These are phyloP conservation scores for Ylistrum balloti DNA, from an alignment of 1,140 invertebrate species.

Conservation along the genomic window DNA sequence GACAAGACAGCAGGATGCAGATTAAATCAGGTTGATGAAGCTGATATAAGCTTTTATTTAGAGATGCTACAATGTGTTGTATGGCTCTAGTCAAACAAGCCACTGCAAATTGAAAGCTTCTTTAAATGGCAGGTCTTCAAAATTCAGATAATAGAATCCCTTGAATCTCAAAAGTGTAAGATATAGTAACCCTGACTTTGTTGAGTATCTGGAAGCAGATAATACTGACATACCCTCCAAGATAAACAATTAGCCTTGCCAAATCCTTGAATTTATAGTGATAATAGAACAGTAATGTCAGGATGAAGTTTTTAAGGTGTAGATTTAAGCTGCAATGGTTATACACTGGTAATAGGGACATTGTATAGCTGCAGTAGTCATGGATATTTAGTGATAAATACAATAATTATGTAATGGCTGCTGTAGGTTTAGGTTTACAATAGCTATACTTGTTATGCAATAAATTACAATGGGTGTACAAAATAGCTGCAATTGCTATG, in stretches of 20 bases:
- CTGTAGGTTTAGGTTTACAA: no score
- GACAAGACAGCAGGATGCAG: background rate
- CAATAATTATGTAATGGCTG: no score
- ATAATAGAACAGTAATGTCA: no score
- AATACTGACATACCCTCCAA: background rate
- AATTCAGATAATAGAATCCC: background rate
- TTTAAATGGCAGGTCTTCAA: constrained; percentile 8
- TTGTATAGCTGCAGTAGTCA: no score
- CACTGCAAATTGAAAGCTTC: background rate
- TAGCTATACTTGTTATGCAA: no score
- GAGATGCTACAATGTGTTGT: background rate
- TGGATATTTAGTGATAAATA: no score
- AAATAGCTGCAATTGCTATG: no score
- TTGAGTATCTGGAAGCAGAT: background rate
- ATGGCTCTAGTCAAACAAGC: background rate
- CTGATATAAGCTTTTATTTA: background rate
- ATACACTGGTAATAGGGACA: no score
- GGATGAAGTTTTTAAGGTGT: no score
- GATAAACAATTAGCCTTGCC: background rate
- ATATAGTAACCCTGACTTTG: background rate
- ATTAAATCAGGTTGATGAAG: constrained; percentile 17
- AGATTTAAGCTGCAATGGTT: no score
- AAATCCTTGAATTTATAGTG: no score
- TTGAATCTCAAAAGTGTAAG: background rate
- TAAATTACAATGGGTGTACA: no score